Conservation (phyloP, 2,113 vertebrate genomes). For the Acanthochromis polyacanthus region DNA sequence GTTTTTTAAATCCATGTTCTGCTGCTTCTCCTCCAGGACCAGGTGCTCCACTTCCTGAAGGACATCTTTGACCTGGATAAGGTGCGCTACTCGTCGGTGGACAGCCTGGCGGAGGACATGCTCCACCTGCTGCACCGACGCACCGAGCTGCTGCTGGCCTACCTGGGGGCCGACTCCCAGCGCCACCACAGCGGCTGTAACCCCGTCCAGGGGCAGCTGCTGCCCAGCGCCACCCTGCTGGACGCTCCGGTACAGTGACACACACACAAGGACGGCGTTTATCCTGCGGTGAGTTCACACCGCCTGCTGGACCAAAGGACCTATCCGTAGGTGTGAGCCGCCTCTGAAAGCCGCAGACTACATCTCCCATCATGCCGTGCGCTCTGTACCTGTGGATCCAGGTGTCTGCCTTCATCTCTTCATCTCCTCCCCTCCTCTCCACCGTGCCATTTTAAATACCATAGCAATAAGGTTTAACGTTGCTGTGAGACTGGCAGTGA, state of each 20-base stretch:
- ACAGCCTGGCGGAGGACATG: conserved; percentile 92
- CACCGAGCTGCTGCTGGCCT: conserved; percentile 89
- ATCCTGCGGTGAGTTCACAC: background rate
- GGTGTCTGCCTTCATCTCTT: conserved; percentile 45
- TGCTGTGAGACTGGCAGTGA: background rate
- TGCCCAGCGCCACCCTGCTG: conserved; percentile 75
- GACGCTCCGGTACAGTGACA: conserved; percentile 85
- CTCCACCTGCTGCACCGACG: conserved; percentile 88
- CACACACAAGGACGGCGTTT: background rate
- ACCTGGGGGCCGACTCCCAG: conserved; percentile 84
- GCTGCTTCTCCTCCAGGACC: conserved; percentile 82
- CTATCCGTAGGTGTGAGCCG: background rate
- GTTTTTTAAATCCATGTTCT: no score
- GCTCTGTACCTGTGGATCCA: conserved; percentile 4
- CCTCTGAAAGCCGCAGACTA: background rate
- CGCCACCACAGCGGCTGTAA: conserved; percentile 76
- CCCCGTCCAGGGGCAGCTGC: conserved; percentile 51
- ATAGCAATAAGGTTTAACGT: conserved; percentile 51
- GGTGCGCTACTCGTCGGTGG: conserved; percentile 90
- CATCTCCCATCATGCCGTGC: background rate
- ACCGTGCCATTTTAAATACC: conserved; percentile 41
- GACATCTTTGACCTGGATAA: conserved; percentile 98
- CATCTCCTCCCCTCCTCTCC: background rate
- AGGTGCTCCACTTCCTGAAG: conserved; percentile 95
- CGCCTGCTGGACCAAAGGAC: conserved; percentile 34